Percentiles rank a stretch among this genome's conserved stretches.
phyloP scores from a whole-genome alignment of 1,140 invertebrate genomes.

The Hylaeus volcanicus region DNA sequence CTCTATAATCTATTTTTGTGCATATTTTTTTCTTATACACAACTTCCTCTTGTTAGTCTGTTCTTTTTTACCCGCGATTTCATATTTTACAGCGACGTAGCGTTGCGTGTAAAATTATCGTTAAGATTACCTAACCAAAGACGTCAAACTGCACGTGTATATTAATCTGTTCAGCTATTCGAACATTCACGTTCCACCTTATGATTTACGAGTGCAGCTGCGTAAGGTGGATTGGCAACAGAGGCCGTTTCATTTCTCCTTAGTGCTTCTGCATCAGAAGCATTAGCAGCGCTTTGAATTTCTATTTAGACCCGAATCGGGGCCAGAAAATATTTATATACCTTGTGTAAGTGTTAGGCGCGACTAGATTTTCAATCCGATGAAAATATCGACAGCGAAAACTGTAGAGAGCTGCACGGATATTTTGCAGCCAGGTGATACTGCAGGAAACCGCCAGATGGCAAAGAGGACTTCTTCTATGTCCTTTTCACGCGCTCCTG shows the following conservation, averaged over 20 bases:
- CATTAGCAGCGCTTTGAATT: conserved; percentile 2
- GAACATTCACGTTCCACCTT: conserved; percentile 14
- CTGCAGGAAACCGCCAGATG: conserved; percentile 76
- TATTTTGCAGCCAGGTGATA: conserved; percentile 68
- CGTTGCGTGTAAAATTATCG: conserved; percentile 42
- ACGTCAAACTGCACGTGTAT: conserved; percentile 14
- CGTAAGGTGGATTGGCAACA: conserved; percentile 20
- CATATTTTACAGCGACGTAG: conserved; percentile 4
- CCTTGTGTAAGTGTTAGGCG: background rate
- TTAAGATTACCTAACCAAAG: conserved; percentile 56
- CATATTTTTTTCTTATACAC: background rate
- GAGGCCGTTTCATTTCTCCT: background rate
- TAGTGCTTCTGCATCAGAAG: background rate
- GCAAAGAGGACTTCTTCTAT: conserved; percentile 74
- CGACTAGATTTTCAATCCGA: background rate
- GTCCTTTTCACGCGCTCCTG: conserved; percentile 46
- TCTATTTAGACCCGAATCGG: conserved; percentile 10
- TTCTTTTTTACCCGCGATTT: conserved; percentile 1
- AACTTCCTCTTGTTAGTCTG: background rate
- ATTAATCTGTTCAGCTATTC: conserved; percentile 31
- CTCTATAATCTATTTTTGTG: background rate
- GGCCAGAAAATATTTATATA: conserved; percentile 27
- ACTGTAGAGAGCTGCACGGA: conserved; percentile 70
- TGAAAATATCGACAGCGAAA: conserved; percentile 77
- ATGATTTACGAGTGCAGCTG: conserved; percentile 57